These are phyloP conservation scores for Caenorhabditis inopinata DNA, from an alignment of 1,140 invertebrate genomes.

Conservation along the genomic window DNA sequence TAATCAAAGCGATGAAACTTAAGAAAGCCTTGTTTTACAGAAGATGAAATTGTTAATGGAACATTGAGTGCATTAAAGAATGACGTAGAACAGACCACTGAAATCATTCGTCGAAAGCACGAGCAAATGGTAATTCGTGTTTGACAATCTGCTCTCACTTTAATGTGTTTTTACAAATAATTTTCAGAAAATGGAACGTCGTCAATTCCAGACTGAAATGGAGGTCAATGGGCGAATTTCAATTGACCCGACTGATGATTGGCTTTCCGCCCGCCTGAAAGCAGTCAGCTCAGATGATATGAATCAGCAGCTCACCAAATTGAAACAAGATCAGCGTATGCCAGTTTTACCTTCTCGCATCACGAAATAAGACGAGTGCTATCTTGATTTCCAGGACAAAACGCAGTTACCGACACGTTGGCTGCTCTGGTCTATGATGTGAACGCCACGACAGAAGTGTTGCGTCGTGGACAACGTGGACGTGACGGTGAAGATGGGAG, in stretches of 20 bases:
- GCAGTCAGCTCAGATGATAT: constrained; percentile 63
- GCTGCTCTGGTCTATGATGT: constrained; percentile 66
- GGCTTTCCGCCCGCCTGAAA: constrained; percentile 60
- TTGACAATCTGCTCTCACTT: neutral
- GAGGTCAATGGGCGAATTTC: constrained; percentile 64
- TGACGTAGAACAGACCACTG: constrained; percentile 65
- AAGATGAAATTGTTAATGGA: constrained; percentile 60
- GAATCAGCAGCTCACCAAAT: constrained; percentile 59
- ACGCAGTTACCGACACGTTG: constrained; percentile 62
- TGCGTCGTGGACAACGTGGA: constrained; percentile 58
- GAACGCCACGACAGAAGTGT: constrained; percentile 66
- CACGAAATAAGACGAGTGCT: too few species aligned
- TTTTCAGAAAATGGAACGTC: constrained; percentile 56
- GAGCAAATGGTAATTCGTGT: constrained; percentile 53
- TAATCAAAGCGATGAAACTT: too few species aligned
- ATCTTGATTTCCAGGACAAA: constrained; percentile 55
- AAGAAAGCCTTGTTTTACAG: too few species aligned
- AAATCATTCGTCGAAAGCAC: constrained; percentile 58
- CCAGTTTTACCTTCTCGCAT: too few species aligned
- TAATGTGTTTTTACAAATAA: too few species aligned
- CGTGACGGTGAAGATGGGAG: constrained; percentile 47
- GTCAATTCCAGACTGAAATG: constrained; percentile 64
- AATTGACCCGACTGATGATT: constrained; percentile 61
- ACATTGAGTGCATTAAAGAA: constrained; percentile 56
- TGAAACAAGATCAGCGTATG: constrained; percentile 61